Evolutionary conservation across 2,888 invertebrate species (phyloP).

Genomic region (Tachystola acroxantha): DNA sequence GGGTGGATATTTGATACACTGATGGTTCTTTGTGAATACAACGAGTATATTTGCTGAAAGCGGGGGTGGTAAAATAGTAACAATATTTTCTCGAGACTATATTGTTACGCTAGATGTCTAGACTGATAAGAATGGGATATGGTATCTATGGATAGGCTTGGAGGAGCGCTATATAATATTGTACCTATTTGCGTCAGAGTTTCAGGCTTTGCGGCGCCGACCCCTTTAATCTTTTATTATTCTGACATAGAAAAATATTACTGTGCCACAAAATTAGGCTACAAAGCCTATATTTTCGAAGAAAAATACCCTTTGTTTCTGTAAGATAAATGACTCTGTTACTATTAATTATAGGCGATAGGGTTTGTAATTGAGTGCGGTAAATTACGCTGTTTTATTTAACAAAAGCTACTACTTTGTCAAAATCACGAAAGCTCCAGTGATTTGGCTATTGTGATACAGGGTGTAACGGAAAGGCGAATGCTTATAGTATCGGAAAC

Average conservation of each 20-base stretch:
- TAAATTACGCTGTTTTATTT: not conserved
- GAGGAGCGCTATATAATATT: constrained; percentile 42
- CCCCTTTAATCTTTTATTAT: constrained; percentile 20
- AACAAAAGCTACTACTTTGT: no score
- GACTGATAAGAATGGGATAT: constrained; percentile 15
- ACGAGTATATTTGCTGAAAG: no score
- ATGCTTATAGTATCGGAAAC: no score
- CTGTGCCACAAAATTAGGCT: constrained; percentile 18
- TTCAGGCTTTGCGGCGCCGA: constrained; percentile 40
- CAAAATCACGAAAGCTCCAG: no score
- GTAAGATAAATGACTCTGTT: constrained; percentile 3
- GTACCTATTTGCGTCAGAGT: constrained; percentile 21
- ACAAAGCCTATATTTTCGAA: constrained; percentile 15
- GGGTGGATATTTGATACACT: no score
- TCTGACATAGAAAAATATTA: constrained; percentile 12
- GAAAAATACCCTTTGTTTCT: constrained; percentile 10
- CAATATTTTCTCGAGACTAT: not conserved
- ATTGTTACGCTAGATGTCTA: constrained; percentile 33
- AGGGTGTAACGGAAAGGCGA: no score
- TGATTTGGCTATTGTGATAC: no score
- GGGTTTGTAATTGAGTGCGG: constrained; percentile 2
- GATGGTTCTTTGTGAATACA: no score
- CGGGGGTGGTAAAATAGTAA: no score
- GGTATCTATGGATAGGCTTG: constrained; percentile 13
- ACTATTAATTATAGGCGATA: constrained; percentile 4